Evolutionary conservation across 2,797 vertebrate species (phyloP), one percentile per base, ranked within the genome.

Genomic region (Podargus strigoides): DNA sequence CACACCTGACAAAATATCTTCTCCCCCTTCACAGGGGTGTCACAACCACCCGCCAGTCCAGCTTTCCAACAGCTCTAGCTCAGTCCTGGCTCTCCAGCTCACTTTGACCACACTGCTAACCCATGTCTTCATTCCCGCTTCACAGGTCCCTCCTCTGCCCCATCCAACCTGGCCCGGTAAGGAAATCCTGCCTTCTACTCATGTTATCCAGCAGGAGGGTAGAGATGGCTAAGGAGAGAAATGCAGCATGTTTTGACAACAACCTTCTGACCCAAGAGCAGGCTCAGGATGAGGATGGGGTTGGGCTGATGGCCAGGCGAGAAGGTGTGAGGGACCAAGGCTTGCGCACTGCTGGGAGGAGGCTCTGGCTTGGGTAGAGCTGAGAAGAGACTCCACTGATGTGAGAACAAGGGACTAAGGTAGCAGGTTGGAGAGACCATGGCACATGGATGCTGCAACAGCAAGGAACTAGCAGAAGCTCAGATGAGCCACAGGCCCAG

Each of bases 121-220:
- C 49, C 30, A 28, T 21, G 3, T 75, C 81, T 96, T n/a, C 72
- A 37, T 94, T 64, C 69, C 68, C 50, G 15, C 52, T 93, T 68
- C 60, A 93, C 97, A 98, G 98, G 94, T 85, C 27, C 90, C 44
- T 63, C 80, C 30, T 82, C 79, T 10, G 46, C 77, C 32, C 89
- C 95, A 39, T 70, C 96, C 34, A 90, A 52, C 46, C 66, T 92
- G 32, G 74, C 94, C 32, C 22, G 94, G 98, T 98, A 97, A 98
- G 98, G 73, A 78, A 9, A 7, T 53, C 53, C 70, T 63, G 46
- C 41, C 36, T 92, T 88, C 79, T 84, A 21, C 23, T 90, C 10
- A 0, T 6, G 10, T 76, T 72, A 59, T 5, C 59, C 52, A n/a
- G 9, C 30, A 79, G 50, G 24, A 88, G 24, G 44, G 63, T 76